A percentile compares a stretch with the other conserved stretches of the same genome.
Conservation (phyloP, 35 echinoderm and acorn worm species). For the Nesometra sesokonis region DNA sequence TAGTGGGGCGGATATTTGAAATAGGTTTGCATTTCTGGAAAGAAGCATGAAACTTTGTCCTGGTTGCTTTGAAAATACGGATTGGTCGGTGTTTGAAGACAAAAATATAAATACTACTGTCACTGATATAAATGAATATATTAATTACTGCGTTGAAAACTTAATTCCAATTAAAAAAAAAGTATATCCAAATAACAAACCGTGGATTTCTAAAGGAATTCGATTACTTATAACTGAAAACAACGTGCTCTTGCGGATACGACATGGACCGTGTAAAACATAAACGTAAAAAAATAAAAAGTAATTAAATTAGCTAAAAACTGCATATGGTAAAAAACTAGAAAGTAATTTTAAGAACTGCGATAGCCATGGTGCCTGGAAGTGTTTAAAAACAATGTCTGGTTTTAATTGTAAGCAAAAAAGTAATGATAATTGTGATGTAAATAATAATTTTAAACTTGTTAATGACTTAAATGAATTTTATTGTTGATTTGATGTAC, state of each 20-base stretch:
- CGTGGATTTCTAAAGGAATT: slow-evolving; percentile 24
- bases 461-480: slow-evolving; percentile 31
- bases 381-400: slow-evolving; percentile 12
- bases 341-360: not conserved
- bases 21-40: no score
- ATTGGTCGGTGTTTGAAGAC: not conserved
- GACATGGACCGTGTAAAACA: not conserved
- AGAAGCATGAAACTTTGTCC: no score
- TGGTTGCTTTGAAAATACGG: not conserved
- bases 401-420: slow-evolving; percentile 5
- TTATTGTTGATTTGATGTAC: slow-evolving; percentile 21
- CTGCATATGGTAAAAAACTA: slow-evolving; percentile 15
- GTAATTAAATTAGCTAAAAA: not conserved
- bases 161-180: not conserved
- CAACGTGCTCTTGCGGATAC: slow-evolving; percentile 5
- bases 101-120: not conserved
- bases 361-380: slow-evolving; percentile 8
- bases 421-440: not conserved
- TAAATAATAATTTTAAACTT: not conserved
- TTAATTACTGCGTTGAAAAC: not conserved
- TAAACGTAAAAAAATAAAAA: slow-evolving; percentile 14
- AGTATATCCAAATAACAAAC: slow-evolving; percentile 28
- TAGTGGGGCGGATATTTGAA: no score
- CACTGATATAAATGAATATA: not conserved
- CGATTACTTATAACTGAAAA: slow-evolving; percentile 16